Evolutionary conservation across 2,797 vertebrate genomes (phyloP), one percentile per base, ranked within the genome.

Genomic region (Macropodus opercularis): DNA sequence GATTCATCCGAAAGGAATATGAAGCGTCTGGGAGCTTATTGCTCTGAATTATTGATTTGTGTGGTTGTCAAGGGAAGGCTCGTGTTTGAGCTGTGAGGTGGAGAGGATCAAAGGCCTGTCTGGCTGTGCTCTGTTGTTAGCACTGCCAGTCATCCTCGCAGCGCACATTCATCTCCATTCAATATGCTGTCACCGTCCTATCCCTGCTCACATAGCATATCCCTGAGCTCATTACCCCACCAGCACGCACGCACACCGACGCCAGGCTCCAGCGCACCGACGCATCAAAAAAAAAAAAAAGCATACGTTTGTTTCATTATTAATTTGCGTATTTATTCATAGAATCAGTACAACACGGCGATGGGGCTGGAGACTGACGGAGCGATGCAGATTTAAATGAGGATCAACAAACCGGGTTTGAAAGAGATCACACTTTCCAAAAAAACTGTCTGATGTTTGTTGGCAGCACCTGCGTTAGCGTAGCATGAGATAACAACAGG

Each of bases 261-360:
- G 29, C 35, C 23, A 36, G 51, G 50, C 48, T 18, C 52, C 6
- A 12, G 62, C 31, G 66, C 84, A 75, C n/a, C 0, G 32, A 56
- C 19, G 62, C 75, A 54, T 71, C 62, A 32, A 77, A 78, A 84
- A 72, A 80, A 32, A 77, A 78, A 84, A 72, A 80, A 78, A 80
- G 53, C 59, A 55, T 65, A 69, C 74, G 78, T 79, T 86, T 78
- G 72, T 86, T 89, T 75, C 80, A 88, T 85, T 89, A 90, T 88
- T 87, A 78, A 88, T 81, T 87, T 79, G 69, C 62, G 80, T 85
- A 84, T 86, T 83, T 86, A 88, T 89, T 85, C 79, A 85, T 63
- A 42, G 65, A 83, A 80, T 86, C 73, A 85, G 76, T 86, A 78
- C 85, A 85, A 88, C 77, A 85, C 72, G 39, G 36, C 44, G 7